A percentile compares a stretch with the other conserved stretches of the same genome.
These are phyloP conservation scores for Aricia artaxerxes DNA, from an alignment of 2,888 invertebrate genomes.

Conservation along the genomic window DNA sequence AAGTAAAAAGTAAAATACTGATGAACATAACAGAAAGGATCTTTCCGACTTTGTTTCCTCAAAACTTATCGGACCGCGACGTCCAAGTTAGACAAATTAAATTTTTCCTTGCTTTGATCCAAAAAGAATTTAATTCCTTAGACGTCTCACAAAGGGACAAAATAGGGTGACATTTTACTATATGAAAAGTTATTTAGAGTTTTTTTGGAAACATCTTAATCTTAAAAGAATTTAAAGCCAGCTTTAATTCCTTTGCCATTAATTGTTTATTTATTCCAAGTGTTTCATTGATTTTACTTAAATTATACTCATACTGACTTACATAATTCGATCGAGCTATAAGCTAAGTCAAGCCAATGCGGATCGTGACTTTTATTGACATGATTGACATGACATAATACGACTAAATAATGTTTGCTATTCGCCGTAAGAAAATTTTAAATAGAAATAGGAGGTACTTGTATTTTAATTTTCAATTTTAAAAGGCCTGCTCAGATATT, in stretches of 20 bases:
- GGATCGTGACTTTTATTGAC: too few species aligned
- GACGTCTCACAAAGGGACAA: background rate
- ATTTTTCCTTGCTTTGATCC: constrained; percentile 26
- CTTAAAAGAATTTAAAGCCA: background rate
- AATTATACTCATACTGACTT: too few species aligned
- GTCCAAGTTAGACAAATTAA: constrained; percentile 25
- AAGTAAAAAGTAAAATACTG: background rate
- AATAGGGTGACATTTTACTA: constrained; percentile 19
- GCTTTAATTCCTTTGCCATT: background rate
- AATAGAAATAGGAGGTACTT: background rate
- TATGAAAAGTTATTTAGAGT: background rate
- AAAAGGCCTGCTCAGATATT: background rate
- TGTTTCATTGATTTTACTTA: background rate
- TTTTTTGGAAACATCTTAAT: background rate
- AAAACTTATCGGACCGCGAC: background rate
- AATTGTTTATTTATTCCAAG: background rate
- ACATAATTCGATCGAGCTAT: too few species aligned
- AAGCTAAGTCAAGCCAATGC: too few species aligned
- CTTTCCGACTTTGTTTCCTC: background rate
- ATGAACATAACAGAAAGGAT: background rate
- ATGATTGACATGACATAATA: too few species aligned
- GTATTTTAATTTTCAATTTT: background rate
- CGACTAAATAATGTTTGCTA: too few species aligned
- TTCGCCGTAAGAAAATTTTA: too few species aligned
- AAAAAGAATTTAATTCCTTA: constrained; percentile 14